These are phyloP conservation scores for Thripadectes ignobilis DNA, from an alignment of 2,797 vertebrate genomes.

Conservation along the genomic window DNA sequence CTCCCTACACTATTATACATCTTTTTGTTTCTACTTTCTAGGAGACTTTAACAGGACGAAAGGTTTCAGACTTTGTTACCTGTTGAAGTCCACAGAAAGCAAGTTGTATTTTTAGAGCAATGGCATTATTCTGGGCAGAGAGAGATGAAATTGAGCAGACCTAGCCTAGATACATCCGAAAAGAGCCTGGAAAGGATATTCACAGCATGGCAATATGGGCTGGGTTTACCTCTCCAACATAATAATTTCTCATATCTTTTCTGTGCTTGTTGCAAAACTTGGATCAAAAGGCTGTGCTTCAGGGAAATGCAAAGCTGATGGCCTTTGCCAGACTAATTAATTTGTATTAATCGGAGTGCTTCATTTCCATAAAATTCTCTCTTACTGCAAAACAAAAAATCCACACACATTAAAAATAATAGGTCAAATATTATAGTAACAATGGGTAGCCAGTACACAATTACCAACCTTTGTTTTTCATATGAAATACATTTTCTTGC, in stretches of 20 bases:
- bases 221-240: not conserved
- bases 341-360: not conserved
- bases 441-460: not conserved
- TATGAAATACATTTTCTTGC: not conserved
- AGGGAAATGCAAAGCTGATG: slow-evolving; percentile 74
- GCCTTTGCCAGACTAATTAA: slow-evolving; percentile 76
- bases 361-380: not conserved
- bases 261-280: slow-evolving; percentile 67
- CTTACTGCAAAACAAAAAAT: not conserved
- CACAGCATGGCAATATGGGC: not conserved
- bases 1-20: not conserved
- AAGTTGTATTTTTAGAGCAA: slow-evolving; percentile 1
- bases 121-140: not conserved
- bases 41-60: not conserved
- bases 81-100: not conserved
- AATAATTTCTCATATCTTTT: not conserved
- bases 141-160: not conserved
- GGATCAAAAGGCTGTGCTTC: slow-evolving; percentile 69
- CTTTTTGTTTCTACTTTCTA: slow-evolving; percentile 1
- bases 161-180: not conserved
- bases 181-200: not conserved
- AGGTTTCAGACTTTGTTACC: not conserved
- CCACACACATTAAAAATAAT: fast-evolving
- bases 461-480: not conserved
- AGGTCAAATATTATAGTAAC: not conserved